Conservation (phyloP, 2,888 invertebrate genomes). For the Ormyrus nitidulus region DNA sequence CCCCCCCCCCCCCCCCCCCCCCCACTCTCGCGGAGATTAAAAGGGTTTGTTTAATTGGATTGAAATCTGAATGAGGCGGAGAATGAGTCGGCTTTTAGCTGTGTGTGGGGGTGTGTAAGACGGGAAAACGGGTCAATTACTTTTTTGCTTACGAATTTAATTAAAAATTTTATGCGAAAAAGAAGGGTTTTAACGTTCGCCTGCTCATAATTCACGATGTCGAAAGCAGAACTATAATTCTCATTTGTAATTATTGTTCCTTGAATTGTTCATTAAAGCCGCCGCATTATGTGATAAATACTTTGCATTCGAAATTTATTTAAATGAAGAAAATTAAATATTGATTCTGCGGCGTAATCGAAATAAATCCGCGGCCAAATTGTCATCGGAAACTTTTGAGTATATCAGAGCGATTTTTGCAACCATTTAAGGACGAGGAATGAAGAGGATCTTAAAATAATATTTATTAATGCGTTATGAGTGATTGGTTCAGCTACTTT, state of each 20-base stretch:
- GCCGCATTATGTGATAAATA: too few relatives aligned
- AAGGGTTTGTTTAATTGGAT: constrained; percentile 43
- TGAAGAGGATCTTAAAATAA: constrained; percentile 32
- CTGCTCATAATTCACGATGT: not conserved
- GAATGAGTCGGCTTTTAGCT: constrained; percentile 10
- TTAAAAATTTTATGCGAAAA: constrained; percentile 5
- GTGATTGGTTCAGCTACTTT: constrained; percentile 35
- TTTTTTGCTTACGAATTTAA: constrained; percentile 3
- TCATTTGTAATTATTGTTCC: too few relatives aligned
- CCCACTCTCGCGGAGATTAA: constrained; percentile 10
- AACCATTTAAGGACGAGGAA: constrained; percentile 3
- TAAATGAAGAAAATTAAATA: too few relatives aligned
- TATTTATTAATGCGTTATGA: constrained; percentile 31
- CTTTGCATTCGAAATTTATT: too few relatives aligned
- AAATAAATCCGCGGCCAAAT: not conserved
- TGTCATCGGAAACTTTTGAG: not conserved
- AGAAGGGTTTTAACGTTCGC: not conserved
- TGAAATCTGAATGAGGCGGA: constrained; percentile 32
- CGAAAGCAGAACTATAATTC: too few relatives aligned
- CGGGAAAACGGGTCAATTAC: constrained; percentile 26
- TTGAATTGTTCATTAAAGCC: too few relatives aligned
- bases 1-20: not conserved
- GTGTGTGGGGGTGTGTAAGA: not conserved
- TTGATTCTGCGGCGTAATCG: too few relatives aligned
- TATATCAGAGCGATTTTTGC: not conserved